These are phyloP conservation scores for Holothuria scabra DNA, from an alignment of 53 echinoderm and acorn worm species.

Conservation along the genomic window DNA sequence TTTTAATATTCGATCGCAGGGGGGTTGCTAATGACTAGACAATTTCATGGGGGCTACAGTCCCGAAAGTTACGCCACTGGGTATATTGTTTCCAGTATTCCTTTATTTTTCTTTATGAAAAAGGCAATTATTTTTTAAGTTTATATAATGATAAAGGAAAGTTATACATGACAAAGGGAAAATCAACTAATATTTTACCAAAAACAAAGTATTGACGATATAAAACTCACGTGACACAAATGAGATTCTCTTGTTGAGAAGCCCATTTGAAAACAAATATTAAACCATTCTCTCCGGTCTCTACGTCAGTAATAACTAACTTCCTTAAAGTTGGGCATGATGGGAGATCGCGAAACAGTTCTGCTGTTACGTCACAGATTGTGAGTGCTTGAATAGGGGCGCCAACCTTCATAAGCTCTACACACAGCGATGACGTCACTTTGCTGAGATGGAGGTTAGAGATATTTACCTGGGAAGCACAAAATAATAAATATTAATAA, in stretches of 20 bases:
- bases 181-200: too few relatives aligned
- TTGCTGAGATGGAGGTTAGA: conserved; percentile 30
- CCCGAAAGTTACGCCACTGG: too few relatives aligned
- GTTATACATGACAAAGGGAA: too few relatives aligned
- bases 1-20: too few relatives aligned
- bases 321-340: conserved; percentile 19
- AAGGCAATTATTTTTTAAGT: too few relatives aligned
- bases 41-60: too few relatives aligned
- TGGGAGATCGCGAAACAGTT: conserved; percentile 30
- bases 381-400: conserved; percentile 21
- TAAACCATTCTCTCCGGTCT: conserved; percentile 2
- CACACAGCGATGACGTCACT: conserved; percentile 29
- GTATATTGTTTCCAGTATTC: too few relatives aligned
- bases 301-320: conserved; percentile 1
- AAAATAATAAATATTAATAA: neutral
- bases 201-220: too few relatives aligned
- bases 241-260: conserved; percentile 5
- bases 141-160: too few relatives aligned
- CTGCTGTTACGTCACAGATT: conserved; percentile 22
- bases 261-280: conserved; percentile 29
- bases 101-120: too few relatives aligned
- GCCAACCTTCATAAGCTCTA: conserved; percentile 30
- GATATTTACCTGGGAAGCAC: neutral
- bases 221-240: conserved; percentile 16
- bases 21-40: too few relatives aligned